Percentiles rank a stretch among this genome's conserved stretches.
phyloP scores from a whole-genome alignment of 1,140 invertebrate genomes.

The Drosophila melanica region DNA sequence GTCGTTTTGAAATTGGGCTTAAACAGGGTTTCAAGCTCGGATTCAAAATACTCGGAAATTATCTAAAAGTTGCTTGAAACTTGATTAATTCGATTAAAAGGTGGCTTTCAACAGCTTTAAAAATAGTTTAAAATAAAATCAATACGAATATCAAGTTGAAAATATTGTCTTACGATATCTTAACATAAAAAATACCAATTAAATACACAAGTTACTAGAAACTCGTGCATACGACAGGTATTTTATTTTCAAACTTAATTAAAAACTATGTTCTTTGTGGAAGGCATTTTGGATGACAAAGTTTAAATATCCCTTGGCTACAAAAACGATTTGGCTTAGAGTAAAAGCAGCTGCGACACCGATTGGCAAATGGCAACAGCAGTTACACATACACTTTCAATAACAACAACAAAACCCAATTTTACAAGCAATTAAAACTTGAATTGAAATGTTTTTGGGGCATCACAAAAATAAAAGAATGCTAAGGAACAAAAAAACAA shows the following conservation, averaged over 20 bases:
- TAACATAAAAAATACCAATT: not conserved
- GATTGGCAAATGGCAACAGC: slow-evolving; percentile 11
- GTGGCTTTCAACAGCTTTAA: no score
- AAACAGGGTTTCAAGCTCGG: no score
- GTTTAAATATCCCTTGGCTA: slow-evolving; percentile 8
- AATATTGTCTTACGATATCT: no score
- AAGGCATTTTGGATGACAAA: not conserved
- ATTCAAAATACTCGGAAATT: no score
- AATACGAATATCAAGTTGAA: no score
- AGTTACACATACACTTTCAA: not conserved
- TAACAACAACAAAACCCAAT: slow-evolving; percentile 38
- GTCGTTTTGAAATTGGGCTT: no score
- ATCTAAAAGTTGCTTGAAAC: no score
- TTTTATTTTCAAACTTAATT: not conserved
- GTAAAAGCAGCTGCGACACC: slow-evolving; percentile 1
- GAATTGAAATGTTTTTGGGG: slow-evolving; percentile 68
- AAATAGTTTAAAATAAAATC: no score
- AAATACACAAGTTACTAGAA: not conserved
- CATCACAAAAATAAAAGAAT: slow-evolving; percentile 3
- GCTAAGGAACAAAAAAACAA: not conserved
- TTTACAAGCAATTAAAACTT: slow-evolving; percentile 79
- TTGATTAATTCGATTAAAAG: no score
- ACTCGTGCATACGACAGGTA: not conserved
- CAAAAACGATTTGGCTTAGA: not conserved
- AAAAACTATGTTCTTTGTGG: not conserved